These are phyloP conservation scores for Pachyramphus minor DNA, from an alignment of 2,113 vertebrate species.

Conservation along the genomic window DNA sequence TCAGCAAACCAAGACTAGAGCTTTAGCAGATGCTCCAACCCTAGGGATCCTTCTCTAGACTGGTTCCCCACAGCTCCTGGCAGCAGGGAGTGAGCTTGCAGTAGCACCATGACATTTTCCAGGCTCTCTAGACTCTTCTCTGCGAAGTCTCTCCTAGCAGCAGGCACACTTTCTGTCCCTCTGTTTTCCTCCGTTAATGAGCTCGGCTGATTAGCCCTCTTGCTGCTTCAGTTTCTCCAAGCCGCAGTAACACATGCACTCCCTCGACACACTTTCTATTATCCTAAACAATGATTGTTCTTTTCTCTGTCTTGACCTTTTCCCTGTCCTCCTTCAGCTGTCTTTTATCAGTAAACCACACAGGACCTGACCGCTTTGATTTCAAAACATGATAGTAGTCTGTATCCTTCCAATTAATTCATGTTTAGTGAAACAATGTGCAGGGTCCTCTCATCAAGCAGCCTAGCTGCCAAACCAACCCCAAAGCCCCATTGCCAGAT, in stretches of 20 bases:
- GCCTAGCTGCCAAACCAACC: not conserved
- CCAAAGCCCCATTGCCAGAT: not conserved
- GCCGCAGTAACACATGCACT: not conserved
- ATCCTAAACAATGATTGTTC: not conserved
- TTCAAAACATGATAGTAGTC: not conserved
- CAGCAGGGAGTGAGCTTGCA: not conserved
- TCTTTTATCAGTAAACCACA: constrained; percentile 1
- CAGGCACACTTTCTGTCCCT: not conserved
- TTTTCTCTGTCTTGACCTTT: constrained; percentile 3
- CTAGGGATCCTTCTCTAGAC: not conserved
- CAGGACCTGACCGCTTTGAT: not conserved
- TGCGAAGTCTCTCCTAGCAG: not conserved
- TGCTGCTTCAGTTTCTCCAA: constrained; percentile 25
- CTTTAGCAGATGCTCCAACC: not conserved
- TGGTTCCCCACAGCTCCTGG: not conserved
- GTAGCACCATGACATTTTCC: not conserved
- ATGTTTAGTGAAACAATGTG: not conserved
- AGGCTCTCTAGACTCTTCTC: not conserved
- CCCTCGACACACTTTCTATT: not conserved
- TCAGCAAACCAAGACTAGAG: not conserved
- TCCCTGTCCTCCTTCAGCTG: not conserved
- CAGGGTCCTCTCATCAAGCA: not conserved
- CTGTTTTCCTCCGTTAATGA: not conserved
- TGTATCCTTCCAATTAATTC: not conserved
- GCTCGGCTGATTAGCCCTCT: not conserved